Evolutionary conservation across 2,888 invertebrate species (phyloP).

Genomic region (Beris chalybata): DNA sequence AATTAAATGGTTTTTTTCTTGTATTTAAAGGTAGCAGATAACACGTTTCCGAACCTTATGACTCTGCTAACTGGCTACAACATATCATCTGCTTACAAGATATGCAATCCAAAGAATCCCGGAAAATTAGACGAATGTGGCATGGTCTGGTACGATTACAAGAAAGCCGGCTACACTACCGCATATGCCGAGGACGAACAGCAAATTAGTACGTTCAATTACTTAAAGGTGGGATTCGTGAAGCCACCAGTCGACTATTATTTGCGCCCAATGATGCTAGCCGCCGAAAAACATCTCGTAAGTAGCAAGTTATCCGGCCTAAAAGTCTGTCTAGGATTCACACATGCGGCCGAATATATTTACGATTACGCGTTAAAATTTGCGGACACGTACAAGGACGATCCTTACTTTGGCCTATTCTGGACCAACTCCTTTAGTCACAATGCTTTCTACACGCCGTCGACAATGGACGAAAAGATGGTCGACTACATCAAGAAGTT

Average conservation of each 20-base stretch:
- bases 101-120: slow-evolving; percentile 58
- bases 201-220: slow-evolving; percentile 70
- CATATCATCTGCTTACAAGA: slow-evolving; percentile 55
- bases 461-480: slow-evolving; percentile 67
- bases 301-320: slow-evolving; percentile 60
- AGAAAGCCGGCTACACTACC: slow-evolving; percentile 71
- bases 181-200: slow-evolving; percentile 80
- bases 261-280: slow-evolving; percentile 71
- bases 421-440: slow-evolving; percentile 81
- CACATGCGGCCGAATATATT: slow-evolving; percentile 67
- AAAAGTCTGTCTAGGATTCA: slow-evolving; percentile 64
- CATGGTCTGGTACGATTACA: slow-evolving; percentile 78
- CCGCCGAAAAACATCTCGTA: slow-evolving; percentile 60
- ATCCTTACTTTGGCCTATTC: slow-evolving; percentile 73
- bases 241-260: slow-evolving; percentile 81
- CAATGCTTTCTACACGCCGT: slow-evolving; percentile 67
- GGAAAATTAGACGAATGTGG: slow-evolving; percentile 70
- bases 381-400: slow-evolving; percentile 62
- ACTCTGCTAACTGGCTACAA: slow-evolving; percentile 75
- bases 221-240: slow-evolving; percentile 71
- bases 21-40: slow-evolving; percentile 71
- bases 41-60: slow-evolving; percentile 89
- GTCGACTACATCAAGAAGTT: slow-evolving; percentile 63
- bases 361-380: slow-evolving; percentile 71
- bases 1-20: no score